Conservation (phyloP, 2,888 invertebrate species). For the Metopia argyrocephala region DNA sequence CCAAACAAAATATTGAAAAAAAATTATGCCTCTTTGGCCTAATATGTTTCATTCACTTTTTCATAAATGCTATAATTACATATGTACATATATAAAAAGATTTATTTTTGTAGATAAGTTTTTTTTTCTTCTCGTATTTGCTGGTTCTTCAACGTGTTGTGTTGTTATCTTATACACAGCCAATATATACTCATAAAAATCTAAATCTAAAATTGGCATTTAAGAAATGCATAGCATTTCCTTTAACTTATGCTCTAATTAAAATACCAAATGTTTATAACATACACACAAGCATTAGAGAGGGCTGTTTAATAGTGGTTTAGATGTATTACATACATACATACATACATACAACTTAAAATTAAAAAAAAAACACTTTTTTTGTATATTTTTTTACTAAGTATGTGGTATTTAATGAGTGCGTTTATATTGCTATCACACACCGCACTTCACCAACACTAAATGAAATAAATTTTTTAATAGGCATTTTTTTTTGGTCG, state of each 20-base stretch:
- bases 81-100: conserved; percentile 15
- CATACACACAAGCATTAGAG: conserved; percentile 3
- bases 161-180: not conserved
- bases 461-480: not conserved
- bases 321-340: not conserved
- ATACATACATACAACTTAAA: conserved; percentile 14
- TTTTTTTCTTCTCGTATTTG: not conserved
- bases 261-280: conserved; percentile 65
- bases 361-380: conserved; percentile 40
- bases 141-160: not conserved
- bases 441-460: conserved; percentile 36
- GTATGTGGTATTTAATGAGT: conserved; percentile 66
- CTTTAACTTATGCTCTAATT: conserved; percentile 67
- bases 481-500: conserved; percentile 34
- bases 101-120: conserved; percentile 9
- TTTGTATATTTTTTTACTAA: conserved; percentile 61
- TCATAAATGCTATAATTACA: conserved; percentile 51
- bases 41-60: conserved; percentile 49
- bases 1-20: conserved; percentile 41
- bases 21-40: conserved; percentile 26
- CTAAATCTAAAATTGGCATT: conserved; percentile 65
- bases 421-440: conserved; percentile 45
- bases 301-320: too few species aligned
- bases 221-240: conserved; percentile 63
- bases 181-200: conserved; percentile 49